Evolutionary conservation across 1,140 invertebrate species (phyloP).

Genomic region (Doryteuthis pealeii): DNA sequence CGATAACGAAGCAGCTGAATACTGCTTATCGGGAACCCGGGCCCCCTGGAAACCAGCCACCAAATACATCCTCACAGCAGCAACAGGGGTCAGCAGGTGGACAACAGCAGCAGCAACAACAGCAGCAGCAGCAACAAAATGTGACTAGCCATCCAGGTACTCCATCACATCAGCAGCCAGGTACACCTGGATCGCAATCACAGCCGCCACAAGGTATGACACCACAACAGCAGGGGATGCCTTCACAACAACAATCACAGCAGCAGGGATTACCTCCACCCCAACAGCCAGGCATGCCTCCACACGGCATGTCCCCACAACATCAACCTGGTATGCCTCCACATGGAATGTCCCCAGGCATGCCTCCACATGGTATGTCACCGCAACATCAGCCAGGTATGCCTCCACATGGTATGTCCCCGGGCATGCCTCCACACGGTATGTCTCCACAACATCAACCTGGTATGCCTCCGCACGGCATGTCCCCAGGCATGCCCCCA

Average conservation of each 20-base stretch:
- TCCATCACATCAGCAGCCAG: constrained; percentile 36
- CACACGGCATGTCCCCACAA: not conserved
- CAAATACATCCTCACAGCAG: constrained; percentile 12
- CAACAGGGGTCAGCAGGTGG: not conserved
- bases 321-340: not conserved
- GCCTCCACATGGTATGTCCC: not conserved
- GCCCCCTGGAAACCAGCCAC: constrained; percentile 19
- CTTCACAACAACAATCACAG: not conserved
- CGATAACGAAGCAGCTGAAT: constrained; percentile 95
- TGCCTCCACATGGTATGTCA: not conserved
- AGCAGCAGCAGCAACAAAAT: not conserved
- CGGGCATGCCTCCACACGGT: not conserved
- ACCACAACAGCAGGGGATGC: not conserved
- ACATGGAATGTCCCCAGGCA: not conserved
- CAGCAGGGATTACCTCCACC: not conserved
- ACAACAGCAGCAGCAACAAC: not conserved
- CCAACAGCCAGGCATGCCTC: not conserved
- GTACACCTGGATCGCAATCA: constrained; percentile 11
- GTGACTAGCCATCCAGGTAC: constrained; percentile 27
- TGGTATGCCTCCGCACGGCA: not conserved
- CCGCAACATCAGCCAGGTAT: not conserved
- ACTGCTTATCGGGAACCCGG: constrained; percentile 54
- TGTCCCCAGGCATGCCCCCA: not conserved
- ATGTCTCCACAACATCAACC: not conserved
- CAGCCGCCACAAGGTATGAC: not conserved